These are phyloP conservation scores for Manis javanica DNA, from an alignment of 2,797 vertebrate species.

Conservation along the genomic window DNA sequence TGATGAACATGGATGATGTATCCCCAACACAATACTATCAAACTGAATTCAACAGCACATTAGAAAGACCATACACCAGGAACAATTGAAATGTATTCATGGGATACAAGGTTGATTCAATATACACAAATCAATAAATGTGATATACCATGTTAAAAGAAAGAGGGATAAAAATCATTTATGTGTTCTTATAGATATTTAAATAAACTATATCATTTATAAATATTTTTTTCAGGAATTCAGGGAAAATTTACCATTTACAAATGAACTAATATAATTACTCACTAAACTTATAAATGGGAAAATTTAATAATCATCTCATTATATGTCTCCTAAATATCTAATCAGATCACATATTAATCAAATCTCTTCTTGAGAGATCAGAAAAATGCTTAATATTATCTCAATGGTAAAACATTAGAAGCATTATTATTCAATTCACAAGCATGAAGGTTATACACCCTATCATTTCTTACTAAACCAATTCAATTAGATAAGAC, in stretches of 20 bases:
- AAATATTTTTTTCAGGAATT: background rate
- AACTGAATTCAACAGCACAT: no score
- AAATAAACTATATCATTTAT: background rate
- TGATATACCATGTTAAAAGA: no score
- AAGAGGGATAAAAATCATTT: no score
- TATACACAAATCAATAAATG: no score
- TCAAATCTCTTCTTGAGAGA: background rate
- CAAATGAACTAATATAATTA: background rate
- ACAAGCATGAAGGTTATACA: background rate
- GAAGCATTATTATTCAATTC: background rate
- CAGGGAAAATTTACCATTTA: background rate
- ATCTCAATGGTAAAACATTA: background rate
- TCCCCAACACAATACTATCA: no score
- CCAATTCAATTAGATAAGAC: background rate
- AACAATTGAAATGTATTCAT: no score
- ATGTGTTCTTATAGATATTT: background rate
- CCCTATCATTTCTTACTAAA: background rate
- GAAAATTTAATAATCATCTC: background rate
- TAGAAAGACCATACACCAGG: no score
- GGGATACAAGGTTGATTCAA: no score
- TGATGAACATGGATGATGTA: no score
- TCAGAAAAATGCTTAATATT: background rate
- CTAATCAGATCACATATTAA: background rate
- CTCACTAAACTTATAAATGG: background rate
- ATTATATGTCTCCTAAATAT: background rate